phyloP scores from a whole-genome alignment of 30 jellyfish, hydroid and myxozoan species.

The Aurelia aurita region DNA sequence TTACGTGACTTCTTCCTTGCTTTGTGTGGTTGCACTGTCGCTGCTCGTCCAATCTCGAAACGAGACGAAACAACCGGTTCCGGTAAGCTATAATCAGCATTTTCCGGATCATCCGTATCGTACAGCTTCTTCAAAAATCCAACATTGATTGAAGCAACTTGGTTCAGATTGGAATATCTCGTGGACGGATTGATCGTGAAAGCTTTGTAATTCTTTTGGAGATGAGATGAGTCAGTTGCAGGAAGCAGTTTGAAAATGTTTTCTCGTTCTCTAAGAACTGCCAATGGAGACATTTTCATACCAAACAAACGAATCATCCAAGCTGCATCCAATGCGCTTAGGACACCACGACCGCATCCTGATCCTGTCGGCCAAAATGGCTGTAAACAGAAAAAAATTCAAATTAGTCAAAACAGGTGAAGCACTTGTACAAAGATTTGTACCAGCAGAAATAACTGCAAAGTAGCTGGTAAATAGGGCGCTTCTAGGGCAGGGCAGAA shows the following conservation, averaged over 20 bases:
- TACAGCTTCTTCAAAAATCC: slow-evolving; percentile 76
- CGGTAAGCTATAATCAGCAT: slow-evolving; percentile 86
- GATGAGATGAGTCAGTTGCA: slow-evolving; percentile 79
- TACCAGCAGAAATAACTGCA: no score
- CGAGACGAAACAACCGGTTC: slow-evolving; percentile 47
- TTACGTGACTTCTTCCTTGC: slow-evolving; percentile 60
- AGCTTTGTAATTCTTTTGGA: slow-evolving; percentile 91
- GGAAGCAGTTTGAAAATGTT: slow-evolving; percentile 93
- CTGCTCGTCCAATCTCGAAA: slow-evolving; percentile 72
- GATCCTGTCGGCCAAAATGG: slow-evolving; percentile 99
- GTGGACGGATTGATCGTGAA: slow-evolving; percentile 96
- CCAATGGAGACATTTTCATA: slow-evolving; percentile 85
- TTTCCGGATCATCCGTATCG: slow-evolving; percentile 95
- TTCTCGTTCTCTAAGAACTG: slow-evolving; percentile 92
- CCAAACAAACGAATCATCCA: slow-evolving; percentile 96
- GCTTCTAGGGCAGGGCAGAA: no score
- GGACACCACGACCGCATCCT: slow-evolving; percentile 98
- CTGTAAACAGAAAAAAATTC: slow-evolving; percentile 57
- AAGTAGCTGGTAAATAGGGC: no score
- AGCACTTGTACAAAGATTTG: background rate
- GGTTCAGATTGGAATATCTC: slow-evolving; percentile 83
- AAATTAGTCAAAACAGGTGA: background rate
- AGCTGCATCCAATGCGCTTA: slow-evolving; percentile 92
- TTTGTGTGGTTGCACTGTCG: slow-evolving; percentile 47
- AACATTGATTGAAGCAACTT: slow-evolving; percentile 62